Percentiles rank a stretch among this genome's conserved stretches.
These are phyloP conservation scores for Pseudochaenichthys georgianus DNA, from an alignment of 2,797 vertebrate species.

Conservation along the genomic window DNA sequence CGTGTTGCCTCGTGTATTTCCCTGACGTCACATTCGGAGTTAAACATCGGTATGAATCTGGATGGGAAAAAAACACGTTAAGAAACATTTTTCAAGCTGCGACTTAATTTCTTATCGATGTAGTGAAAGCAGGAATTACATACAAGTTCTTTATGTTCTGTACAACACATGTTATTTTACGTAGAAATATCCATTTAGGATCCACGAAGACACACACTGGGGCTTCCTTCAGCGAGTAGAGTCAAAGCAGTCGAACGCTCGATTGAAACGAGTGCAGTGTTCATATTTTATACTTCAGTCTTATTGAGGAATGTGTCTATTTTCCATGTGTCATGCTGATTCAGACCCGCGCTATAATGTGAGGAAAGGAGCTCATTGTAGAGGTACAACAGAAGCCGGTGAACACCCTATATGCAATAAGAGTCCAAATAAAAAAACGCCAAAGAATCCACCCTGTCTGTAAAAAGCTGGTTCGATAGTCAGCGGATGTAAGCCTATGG, in stretches of 20 bases:
- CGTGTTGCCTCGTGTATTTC: constrained; percentile 4
- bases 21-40: neutral
- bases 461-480: constrained; percentile 17
- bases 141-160: neutral
- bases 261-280: constrained; percentile 55
- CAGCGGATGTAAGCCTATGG: constrained; percentile 18
- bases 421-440: constrained; percentile 38
- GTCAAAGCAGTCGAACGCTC: constrained; percentile 23
- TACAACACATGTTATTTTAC: neutral
- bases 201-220: neutral
- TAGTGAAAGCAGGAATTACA: neutral
- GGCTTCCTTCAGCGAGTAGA: neutral
- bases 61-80: too few species aligned
- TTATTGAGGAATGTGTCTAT: constrained; percentile 66
- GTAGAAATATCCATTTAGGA: neutral
- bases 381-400: constrained; percentile 46
- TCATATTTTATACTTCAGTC: constrained; percentile 61
- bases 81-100: neutral
- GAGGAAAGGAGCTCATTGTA: constrained; percentile 1
- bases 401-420: constrained; percentile 56
- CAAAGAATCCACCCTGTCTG: constrained; percentile 68
- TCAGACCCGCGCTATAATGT: constrained; percentile 12
- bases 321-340: constrained; percentile 10
- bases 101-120: neutral
- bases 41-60: neutral